A percentile compares a stretch with the other conserved stretches of the same genome.
These are phyloP conservation scores for Pterocles orientalis DNA, from an alignment of 2,113 vertebrate species.

Conservation along the genomic window DNA sequence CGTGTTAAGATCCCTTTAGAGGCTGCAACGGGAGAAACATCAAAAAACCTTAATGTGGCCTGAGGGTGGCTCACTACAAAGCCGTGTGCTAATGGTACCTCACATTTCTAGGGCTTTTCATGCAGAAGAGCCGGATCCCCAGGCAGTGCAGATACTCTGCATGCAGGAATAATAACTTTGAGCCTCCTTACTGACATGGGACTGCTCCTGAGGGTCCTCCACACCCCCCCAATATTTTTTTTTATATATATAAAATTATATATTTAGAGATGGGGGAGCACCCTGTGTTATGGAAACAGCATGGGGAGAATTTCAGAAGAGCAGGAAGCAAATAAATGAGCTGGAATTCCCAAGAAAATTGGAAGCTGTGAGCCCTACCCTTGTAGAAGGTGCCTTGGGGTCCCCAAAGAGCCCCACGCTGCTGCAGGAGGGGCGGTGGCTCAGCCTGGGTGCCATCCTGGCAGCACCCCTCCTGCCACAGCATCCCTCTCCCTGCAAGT, in stretches of 20 bases:
- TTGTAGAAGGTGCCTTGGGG: neutral
- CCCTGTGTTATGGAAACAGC: neutral
- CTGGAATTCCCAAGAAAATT: accelerated
- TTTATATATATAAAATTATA: neutral
- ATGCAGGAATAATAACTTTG: neutral
- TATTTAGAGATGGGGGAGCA: neutral
- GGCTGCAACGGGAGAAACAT: neutral
- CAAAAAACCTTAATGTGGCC: constrained; percentile 58
- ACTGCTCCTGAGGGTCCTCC: neutral
- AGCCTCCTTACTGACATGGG: neutral
- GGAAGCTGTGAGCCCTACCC: neutral
- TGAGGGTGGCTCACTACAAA: constrained; percentile 62
- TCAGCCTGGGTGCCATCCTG: neutral
- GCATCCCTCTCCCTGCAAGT: neutral
- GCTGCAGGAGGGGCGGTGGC: neutral
- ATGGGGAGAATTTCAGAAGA: neutral
- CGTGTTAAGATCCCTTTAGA: constrained; percentile 24
- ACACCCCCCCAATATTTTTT: neutral
- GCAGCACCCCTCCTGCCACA: neutral
- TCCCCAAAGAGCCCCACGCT: neutral
- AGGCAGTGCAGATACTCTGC: neutral
- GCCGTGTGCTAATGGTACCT: constrained; percentile 40
- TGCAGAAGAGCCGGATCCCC: neutral
- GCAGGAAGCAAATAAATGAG: neutral
- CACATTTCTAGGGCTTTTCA: constrained; percentile 38